Conservation (phyloP, 2,797 vertebrate genomes). For the Nannoperca obscura region DNA sequence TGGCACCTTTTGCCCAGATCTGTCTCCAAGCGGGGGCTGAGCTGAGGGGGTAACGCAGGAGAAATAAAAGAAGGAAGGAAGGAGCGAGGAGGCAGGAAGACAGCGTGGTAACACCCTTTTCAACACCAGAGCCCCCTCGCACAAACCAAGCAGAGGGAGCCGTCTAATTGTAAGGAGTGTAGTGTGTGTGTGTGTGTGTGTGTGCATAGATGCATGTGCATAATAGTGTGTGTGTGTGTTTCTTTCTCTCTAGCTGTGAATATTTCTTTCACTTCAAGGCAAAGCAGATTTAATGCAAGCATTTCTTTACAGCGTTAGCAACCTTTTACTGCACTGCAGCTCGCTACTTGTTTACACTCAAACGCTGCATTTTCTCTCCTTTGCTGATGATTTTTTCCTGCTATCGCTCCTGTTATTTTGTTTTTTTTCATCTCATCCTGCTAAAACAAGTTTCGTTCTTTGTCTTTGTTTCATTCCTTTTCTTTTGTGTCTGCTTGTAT, state of each 20-base stretch:
- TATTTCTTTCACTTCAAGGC: conserved; percentile 34
- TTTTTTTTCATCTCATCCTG: background rate
- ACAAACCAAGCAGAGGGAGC: conserved; percentile 69
- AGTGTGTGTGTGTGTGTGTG: conserved; percentile 29
- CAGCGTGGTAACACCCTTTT: conserved; percentile 83
- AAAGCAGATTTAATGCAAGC: conserved; percentile 23
- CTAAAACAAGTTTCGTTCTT: conserved; percentile 52
- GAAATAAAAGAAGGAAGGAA: conserved; percentile 63
- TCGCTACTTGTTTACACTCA: background rate
- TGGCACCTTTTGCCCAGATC: conserved; percentile 80
- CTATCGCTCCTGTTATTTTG: background rate
- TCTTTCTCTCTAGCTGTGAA: conserved; percentile 32
- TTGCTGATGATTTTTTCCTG: background rate
- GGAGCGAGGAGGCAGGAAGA: conserved; percentile 68
- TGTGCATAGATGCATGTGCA: conserved; percentile 4
- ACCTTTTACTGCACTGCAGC: background rate
- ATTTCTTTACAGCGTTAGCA: background rate
- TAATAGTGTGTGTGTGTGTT: background rate
- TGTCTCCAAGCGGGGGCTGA: conserved; percentile 49
- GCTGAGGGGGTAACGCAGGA: conserved; percentile 38
- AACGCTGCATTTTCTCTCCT: background rate
- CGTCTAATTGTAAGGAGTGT: conserved; percentile 80
- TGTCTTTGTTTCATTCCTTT: conserved; percentile 55
- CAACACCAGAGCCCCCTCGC: conserved; percentile 73
- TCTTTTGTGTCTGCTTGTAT: conserved; percentile 63